Percentiles rank a stretch among this genome's conserved stretches.
These are phyloP conservation scores for Salvelinus fontinalis DNA, from an alignment of 2,113 vertebrate species.

Conservation along the genomic window DNA sequence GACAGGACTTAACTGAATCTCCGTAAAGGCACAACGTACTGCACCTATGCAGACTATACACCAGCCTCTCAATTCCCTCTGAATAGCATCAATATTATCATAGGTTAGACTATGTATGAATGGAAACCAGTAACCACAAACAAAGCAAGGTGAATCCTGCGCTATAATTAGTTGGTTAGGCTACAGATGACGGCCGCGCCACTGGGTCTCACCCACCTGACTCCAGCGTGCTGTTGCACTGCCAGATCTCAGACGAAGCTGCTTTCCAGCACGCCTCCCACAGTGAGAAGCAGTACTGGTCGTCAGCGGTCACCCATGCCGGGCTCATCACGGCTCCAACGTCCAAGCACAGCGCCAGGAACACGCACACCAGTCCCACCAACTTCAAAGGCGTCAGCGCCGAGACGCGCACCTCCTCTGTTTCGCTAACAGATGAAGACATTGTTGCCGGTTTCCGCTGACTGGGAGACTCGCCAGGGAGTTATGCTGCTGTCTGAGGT, in stretches of 20 bases:
- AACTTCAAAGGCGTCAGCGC: constrained; percentile 94
- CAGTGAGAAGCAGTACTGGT: constrained; percentile 93
- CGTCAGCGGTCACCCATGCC: constrained; percentile 96
- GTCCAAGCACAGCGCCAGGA: constrained; percentile 92
- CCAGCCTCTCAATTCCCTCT: no score
- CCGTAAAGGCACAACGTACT: no score
- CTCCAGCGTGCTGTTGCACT: constrained; percentile 88
- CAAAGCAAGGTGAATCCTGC: no score
- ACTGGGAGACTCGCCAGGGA: no score
- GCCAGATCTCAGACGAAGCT: constrained; percentile 83
- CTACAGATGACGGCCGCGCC: no score
- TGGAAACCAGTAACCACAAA: no score
- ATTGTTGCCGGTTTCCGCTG: constrained; percentile 59
- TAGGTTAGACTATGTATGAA: no score
- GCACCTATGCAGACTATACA: no score
- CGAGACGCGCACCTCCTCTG: constrained; percentile 88
- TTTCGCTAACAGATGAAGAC: constrained; percentile 87
- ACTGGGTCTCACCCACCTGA: constrained; percentile 77
- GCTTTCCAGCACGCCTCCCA: constrained; percentile 95
- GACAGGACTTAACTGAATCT: no score
- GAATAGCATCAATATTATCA: no score
- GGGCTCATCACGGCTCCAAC: constrained; percentile 94
- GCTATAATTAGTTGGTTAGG: no score
- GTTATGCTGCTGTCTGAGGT: constrained; percentile 2
- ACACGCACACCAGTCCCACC: constrained; percentile 93